Evolutionary conservation across 2,888 invertebrate species (phyloP).

Genomic region (Diploptera punctata): DNA sequence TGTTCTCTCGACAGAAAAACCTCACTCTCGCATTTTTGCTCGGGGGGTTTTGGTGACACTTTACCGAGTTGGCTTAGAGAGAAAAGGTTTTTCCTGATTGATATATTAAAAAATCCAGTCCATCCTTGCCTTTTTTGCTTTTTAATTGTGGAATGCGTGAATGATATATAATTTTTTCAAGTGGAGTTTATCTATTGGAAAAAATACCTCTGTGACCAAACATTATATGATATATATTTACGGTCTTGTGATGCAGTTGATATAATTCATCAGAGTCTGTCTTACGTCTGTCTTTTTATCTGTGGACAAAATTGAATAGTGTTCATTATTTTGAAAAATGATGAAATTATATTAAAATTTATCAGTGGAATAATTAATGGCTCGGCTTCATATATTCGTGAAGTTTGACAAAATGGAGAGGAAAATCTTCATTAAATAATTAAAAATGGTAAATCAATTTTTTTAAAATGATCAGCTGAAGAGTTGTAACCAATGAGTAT

Average conservation of each 20-base stretch:
- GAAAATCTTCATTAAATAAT: neutral
- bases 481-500: constrained; percentile 56
- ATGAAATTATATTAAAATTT: constrained; percentile 2
- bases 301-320: constrained; percentile 33
- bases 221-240: constrained; percentile 36
- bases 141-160: constrained; percentile 36
- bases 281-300: constrained; percentile 30
- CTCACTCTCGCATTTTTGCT: constrained; percentile 37
- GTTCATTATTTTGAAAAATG: constrained; percentile 28
- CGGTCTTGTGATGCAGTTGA: constrained; percentile 43
- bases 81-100: constrained; percentile 24
- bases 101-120: constrained; percentile 44
- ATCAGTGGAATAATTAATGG: constrained; percentile 14
- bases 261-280: constrained; percentile 33
- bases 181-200: constrained; percentile 33
- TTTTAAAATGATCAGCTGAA: neutral
- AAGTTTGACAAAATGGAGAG: neutral
- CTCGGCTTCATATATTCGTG: constrained; percentile 20
- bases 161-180: constrained; percentile 22
- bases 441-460: constrained; percentile 5
- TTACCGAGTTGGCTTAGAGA: constrained; percentile 31
- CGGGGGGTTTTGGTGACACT: constrained; percentile 22
- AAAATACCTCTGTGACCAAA: constrained; percentile 43
- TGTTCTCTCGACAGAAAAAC: constrained; percentile 37
- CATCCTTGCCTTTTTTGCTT: constrained; percentile 46